Conservation (phyloP, 2,113 vertebrate species). For the Anarrhichthys ocellatus region DNA sequence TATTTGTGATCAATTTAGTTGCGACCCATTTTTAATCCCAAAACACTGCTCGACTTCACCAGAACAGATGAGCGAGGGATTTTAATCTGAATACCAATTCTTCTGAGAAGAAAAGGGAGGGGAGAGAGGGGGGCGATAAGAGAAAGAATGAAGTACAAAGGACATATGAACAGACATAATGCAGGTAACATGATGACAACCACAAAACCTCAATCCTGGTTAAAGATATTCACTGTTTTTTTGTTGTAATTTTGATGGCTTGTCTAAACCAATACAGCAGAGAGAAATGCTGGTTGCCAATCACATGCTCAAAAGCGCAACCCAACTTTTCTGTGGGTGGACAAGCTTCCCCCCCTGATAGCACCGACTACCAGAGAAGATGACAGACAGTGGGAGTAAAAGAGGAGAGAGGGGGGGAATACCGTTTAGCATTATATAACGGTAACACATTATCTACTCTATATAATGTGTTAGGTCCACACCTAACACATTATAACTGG, state of each 20-base stretch:
- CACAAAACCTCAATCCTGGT: conserved; percentile 22
- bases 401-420: neutral
- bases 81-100: conserved; percentile 48
- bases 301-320: conserved; percentile 49
- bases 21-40: conserved; percentile 66
- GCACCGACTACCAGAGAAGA: conserved; percentile 35
- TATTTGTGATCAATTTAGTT: conserved; percentile 64
- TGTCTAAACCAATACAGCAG: conserved; percentile 43
- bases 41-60: conserved; percentile 22
- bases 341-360: conserved; percentile 45
- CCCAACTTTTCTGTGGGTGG: conserved; percentile 58
- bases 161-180: conserved; percentile 24
- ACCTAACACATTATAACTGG: neutral
- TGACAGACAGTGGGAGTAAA: conserved; percentile 33
- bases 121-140: conserved; percentile 27
- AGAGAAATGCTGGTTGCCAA: conserved; percentile 50
- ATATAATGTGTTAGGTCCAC: no score
- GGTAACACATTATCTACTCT: neutral
- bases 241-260: conserved; percentile 48
- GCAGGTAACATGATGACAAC: conserved; percentile 38
- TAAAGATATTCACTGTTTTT: conserved; percentile 35
- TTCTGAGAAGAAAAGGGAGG: conserved; percentile 6
- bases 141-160: conserved; percentile 24
- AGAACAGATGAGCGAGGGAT: conserved; percentile 37
- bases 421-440: neutral